Percentiles rank a stretch among this genome's conserved stretches.
Evolutionary conservation across 2,888 invertebrate species (phyloP).

Genomic region (Bursaphelenchus okinawaensis): DNA sequence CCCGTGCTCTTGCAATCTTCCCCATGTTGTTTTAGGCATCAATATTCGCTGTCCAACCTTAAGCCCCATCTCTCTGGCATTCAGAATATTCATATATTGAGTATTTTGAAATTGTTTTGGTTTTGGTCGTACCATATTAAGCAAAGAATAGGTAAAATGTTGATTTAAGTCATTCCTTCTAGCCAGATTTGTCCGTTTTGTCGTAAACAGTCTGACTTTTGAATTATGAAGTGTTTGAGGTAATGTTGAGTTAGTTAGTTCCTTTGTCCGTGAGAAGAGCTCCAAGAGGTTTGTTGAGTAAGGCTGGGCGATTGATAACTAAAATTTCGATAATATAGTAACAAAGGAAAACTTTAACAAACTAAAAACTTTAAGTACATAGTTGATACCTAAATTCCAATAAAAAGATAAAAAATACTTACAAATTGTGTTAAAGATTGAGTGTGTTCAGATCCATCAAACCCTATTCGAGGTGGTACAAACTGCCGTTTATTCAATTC

Average conservation of each 20-base stretch:
- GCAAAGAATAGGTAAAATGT: conserved; percentile 7
- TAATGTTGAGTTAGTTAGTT: conserved; percentile 12
- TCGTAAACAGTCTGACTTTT: conserved; percentile 19
- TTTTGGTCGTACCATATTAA: not conserved
- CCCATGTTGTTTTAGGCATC: conserved; percentile 15
- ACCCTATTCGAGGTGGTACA: conserved; percentile 23
- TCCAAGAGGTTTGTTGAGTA: conserved; percentile 7
- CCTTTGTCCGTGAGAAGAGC: conserved; percentile 14
- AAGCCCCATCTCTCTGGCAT: conserved; percentile 24
- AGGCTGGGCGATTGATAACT: conserved; percentile 7
- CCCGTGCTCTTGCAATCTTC: conserved; percentile 27
- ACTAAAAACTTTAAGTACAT: not conserved
- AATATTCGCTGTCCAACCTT: conserved; percentile 10
- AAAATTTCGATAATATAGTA: conserved; percentile 9
- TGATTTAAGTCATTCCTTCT: not conserved
- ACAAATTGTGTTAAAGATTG: conserved; percentile 26
- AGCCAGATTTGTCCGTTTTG: conserved; percentile 14
- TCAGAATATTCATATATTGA: conserved; percentile 20
- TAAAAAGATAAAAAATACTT: conserved; percentile 9
- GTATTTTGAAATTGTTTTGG: not conserved
- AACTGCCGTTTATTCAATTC: conserved; percentile 22
- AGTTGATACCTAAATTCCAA: not conserved
- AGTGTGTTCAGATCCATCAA: conserved; percentile 14
- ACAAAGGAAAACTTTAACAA: not conserved
- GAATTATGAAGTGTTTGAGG: conserved; percentile 20